Base-by-base conservation (phyloP, 2,797 vertebrate genomes). In the Pitangus sulphuratus region DNA sequence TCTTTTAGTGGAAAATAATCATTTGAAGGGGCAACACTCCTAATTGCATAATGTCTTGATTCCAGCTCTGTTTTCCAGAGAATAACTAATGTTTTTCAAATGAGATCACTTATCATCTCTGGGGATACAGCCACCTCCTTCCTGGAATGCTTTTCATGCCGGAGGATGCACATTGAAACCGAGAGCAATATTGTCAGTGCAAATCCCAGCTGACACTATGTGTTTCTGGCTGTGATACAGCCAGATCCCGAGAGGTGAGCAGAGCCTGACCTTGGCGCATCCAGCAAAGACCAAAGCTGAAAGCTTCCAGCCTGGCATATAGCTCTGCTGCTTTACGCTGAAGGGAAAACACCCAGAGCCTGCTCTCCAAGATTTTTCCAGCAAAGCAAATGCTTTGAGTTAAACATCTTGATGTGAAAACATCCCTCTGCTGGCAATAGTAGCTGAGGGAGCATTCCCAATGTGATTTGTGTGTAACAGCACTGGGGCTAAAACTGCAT, bases 111-210 rank as follows among this genome's bases (percentile, higher is more conserved):
- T 89, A 18, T 53, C 19, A 12, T 54, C 89, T 90, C 89, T 64
- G 64, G 75, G 45, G 89, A 91, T 60, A 66, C 25, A 56, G 44
- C 24, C 78, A 50, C 68, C 54, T 89, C 80, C 78, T 79, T 85
- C 60, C 84, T 47, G 92, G 88, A 87, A 85, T 45, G 81, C 48
- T 82, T 94, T 92, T 80, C 66, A 15, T 45, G 88, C 85, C 1
- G 1, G 72, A 75, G 69, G 77, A 83, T 0, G 0, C 1, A 0
- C 4, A 4, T 0, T 25, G 85, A 89, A 89, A 61, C 44, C 0
- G 5, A 58, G 70, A 82, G 58, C 45, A 20, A 51, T 54, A 74
- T n/a, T 33, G 58, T 51, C 16, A 6, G 75, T 0, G 0, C 60
- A 89, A 66, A 65, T 44, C 90, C 84, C 94, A 84, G 84, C 74